phyloP scores from a whole-genome alignment of 2,888 invertebrate species.

The Dichetophora obliterata region DNA sequence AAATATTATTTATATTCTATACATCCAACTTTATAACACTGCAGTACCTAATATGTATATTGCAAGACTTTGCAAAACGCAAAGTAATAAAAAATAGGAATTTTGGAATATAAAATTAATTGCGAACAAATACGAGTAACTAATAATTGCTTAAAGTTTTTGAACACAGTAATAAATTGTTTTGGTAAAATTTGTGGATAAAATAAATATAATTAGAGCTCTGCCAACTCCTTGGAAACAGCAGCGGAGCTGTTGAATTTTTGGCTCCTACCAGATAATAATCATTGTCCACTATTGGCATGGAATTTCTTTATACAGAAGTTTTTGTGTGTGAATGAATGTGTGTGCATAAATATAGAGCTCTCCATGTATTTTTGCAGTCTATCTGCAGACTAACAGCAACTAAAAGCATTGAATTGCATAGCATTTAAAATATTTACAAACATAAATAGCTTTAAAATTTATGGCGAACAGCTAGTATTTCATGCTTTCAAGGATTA shows the following conservation, averaged over 20 bases:
- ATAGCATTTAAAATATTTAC: conserved; percentile 26
- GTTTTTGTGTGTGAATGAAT: not conserved
- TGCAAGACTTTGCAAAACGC: not conserved
- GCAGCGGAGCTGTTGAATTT: not conserved
- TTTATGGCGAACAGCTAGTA: conserved; percentile 13
- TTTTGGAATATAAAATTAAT: not conserved
- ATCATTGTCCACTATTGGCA: not conserved
- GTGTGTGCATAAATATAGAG: not conserved
- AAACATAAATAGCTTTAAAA: not conserved
- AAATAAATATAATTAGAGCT: conserved; percentile 5
- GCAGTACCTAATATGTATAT: no score
- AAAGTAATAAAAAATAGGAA: not conserved
- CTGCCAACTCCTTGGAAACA: not conserved
- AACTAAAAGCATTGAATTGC: not conserved
- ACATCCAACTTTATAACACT: no score
- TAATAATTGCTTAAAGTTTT: conserved; percentile 29
- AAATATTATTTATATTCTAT: no score
- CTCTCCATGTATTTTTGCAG: not conserved
- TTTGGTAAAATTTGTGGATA: conserved; percentile 11
- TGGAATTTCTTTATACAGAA: not conserved
- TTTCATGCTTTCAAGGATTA: conserved; percentile 24
- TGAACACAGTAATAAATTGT: conserved; percentile 22
- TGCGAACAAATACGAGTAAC: not conserved
- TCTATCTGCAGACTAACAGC: not conserved
- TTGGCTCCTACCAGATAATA: not conserved